These are phyloP conservation scores for Peromyscus eremicus DNA, from an alignment of 2,797 vertebrate species.

Conservation along the genomic window DNA sequence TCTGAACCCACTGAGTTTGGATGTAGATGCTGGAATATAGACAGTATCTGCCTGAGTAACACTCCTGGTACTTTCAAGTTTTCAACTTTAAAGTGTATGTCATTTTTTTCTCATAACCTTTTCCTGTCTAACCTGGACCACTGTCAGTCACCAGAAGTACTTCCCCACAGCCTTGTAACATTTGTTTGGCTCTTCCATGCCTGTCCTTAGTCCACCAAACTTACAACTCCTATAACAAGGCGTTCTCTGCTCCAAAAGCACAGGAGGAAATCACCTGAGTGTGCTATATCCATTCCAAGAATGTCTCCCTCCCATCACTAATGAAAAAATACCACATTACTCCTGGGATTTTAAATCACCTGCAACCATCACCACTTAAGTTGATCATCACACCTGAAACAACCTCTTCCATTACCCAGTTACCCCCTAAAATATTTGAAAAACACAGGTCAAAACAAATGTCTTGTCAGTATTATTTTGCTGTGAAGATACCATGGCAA, in stretches of 20 bases:
- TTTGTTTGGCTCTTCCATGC: background rate
- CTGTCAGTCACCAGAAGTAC: background rate
- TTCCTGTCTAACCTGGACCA: background rate
- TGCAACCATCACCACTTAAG: background rate
- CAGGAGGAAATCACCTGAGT: background rate
- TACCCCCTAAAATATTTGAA: background rate
- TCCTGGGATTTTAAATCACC: background rate
- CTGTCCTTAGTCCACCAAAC: background rate
- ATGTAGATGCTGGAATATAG: background rate
- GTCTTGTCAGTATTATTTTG: background rate
- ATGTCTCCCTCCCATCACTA: background rate
- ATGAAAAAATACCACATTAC: background rate
- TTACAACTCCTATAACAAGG: background rate
- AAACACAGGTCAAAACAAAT: background rate
- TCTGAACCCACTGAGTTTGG: background rate
- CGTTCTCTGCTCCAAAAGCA: background rate
- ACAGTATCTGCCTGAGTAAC: background rate
- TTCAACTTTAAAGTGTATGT: background rate
- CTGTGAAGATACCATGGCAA: background rate
- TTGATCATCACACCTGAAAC: background rate
- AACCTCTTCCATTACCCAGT: background rate
- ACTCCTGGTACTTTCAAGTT: background rate
- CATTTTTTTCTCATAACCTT: background rate
- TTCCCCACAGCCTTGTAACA: background rate
- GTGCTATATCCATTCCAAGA: background rate